These are phyloP conservation scores for Stichopus chloronotus DNA, from an alignment of 35 echinoderm and acorn worm genomes.

Conservation along the genomic window DNA sequence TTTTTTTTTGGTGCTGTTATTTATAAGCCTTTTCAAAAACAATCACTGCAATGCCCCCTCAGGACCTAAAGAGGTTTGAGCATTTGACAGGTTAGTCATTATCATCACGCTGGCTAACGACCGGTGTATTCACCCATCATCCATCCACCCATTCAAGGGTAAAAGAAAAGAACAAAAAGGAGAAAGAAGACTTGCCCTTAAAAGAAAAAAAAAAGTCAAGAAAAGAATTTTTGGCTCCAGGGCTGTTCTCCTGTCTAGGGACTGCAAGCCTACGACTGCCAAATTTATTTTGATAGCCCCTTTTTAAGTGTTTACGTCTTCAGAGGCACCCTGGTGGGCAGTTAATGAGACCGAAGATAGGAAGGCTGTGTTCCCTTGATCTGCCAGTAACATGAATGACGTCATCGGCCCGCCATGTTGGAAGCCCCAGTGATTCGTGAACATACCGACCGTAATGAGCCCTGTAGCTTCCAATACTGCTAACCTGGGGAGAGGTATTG, in stretches of 20 bases:
- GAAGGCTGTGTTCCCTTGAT: constrained; percentile 42
- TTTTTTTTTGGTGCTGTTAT: neutral
- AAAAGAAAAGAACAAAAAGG: neutral
- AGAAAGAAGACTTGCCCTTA: neutral
- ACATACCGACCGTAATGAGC: constrained; percentile 46
- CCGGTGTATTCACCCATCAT: neutral
- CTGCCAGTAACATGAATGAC: constrained; percentile 53
- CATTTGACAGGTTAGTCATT: constrained; percentile 40
- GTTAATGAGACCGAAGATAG: constrained; percentile 45
- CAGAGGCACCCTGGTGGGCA: constrained; percentile 39
- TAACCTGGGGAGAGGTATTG: constrained; percentile 48
- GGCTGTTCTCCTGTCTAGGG: constrained; percentile 46
- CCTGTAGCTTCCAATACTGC: constrained; percentile 41
- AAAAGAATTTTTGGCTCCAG: constrained; percentile 37
- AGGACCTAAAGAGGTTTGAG: constrained; percentile 6
- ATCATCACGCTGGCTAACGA: neutral
- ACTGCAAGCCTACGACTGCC: constrained; percentile 54
- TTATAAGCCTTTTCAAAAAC: constrained; percentile 35
- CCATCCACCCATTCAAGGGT: neutral
- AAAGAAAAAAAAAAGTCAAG: neutral
- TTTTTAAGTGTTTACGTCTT: constrained; percentile 58
- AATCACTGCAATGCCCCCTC: constrained; percentile 19
- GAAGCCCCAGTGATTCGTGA: constrained; percentile 47
- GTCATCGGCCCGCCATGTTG: constrained; percentile 37
- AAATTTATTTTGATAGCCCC: constrained; percentile 58